Percentiles rank a stretch among this genome's conserved stretches.
Evolutionary conservation across 2,113 vertebrate species (phyloP).

Genomic region (Hymenochirus boettgeri): DNA sequence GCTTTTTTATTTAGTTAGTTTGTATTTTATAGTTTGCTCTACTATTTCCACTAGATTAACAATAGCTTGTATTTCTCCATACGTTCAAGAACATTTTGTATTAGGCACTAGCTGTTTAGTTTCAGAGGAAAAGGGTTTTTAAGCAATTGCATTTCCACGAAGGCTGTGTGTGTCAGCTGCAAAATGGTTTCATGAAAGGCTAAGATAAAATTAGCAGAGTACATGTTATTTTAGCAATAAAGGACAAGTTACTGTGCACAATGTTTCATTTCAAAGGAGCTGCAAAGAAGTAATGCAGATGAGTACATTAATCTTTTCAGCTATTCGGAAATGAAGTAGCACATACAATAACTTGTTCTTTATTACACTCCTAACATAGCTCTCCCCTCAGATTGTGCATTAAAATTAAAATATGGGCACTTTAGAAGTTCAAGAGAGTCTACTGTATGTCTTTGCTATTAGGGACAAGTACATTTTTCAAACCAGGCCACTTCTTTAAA

Average conservation of each 20-base stretch:
- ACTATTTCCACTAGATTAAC: no score
- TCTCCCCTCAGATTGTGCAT: constrained; percentile 51
- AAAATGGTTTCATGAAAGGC: constrained; percentile 19
- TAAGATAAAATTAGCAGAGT: constrained; percentile 27
- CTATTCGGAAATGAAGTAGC: constrained; percentile 58
- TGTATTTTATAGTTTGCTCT: no score
- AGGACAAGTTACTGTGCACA: constrained; percentile 40
- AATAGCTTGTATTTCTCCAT: no score
- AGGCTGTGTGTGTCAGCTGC: constrained; percentile 20
- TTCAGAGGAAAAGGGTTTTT: neutral
- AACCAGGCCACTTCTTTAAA: constrained; percentile 26
- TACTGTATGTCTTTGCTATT: constrained; percentile 46
- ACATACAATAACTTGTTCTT: constrained; percentile 56
- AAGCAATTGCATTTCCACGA: constrained; percentile 18
- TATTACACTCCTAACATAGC: constrained; percentile 53
- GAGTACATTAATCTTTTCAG: constrained; percentile 62
- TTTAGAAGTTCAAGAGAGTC: constrained; percentile 54
- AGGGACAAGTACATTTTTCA: constrained; percentile 44
- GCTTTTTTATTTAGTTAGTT: no score
- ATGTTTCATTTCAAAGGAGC: constrained; percentile 48
- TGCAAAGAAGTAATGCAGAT: constrained; percentile 48
- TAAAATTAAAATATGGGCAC: constrained; percentile 54
- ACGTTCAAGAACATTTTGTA: no score
- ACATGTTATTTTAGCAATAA: constrained; percentile 34
- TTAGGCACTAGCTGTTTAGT: no score